Conservation (phyloP, 2,797 vertebrate species). For the Meriones psammophilus region DNA sequence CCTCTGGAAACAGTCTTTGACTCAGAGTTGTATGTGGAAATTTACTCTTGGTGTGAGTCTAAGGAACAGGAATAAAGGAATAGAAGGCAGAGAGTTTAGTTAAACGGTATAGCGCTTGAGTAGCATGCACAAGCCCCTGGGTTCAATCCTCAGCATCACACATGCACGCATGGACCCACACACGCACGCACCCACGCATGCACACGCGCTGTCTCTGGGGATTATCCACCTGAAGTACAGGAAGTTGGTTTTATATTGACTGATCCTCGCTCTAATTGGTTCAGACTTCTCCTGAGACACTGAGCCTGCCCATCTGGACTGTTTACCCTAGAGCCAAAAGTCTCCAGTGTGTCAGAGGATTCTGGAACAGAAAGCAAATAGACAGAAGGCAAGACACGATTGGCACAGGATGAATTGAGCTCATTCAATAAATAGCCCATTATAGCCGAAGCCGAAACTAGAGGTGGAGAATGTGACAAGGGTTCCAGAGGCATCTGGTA, state of each 20-base stretch:
- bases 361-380: not conserved
- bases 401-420: not conserved
- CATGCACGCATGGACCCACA: fast-evolving
- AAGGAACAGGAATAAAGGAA: not conserved
- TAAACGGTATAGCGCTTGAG: not conserved
- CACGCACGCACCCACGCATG: not conserved
- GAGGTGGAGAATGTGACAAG: not conserved
- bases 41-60: not conserved
- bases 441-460: not conserved
- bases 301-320: not conserved
- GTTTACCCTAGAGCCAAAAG: not conserved
- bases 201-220: not conserved
- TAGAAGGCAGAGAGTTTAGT: not conserved
- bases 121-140: not conserved
- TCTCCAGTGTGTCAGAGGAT: fast-evolving
- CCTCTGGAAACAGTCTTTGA: not conserved
- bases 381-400: not conserved
- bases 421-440: not conserved
- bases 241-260: not conserved
- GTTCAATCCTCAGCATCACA: not conserved
- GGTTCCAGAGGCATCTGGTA: not conserved
- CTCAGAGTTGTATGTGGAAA: not conserved
- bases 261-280: not conserved
- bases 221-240: not conserved
- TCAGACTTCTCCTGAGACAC: not conserved